Evolutionary conservation across 2,113 vertebrate genomes (phyloP).

Genomic region (Dinomys branickii): DNA sequence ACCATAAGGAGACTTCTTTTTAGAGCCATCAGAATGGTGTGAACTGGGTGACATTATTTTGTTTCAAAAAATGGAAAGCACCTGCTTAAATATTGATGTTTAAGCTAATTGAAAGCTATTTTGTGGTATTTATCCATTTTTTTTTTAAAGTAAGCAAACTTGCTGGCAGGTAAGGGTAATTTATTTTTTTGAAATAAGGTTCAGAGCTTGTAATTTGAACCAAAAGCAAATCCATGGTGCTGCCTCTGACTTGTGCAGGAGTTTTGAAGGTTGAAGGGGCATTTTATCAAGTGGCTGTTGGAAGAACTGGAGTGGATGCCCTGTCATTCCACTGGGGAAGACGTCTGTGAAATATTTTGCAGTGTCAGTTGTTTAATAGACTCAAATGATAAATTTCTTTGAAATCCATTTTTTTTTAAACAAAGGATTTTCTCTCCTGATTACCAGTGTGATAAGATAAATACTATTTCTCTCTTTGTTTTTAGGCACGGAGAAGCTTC

Average conservation of each 20-base stretch:
- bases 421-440: not conserved
- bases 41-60: not conserved
- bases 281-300: not conserved
- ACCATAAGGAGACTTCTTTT: not conserved
- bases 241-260: not conserved
- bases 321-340: not conserved
- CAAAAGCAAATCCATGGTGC: constrained; percentile 1
- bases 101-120: constrained; percentile 41
- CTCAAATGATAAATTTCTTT: not conserved
- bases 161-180: too few species aligned
- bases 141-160: too few species aligned
- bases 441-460: not conserved
- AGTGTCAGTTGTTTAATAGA: not conserved
- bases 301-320: not conserved
- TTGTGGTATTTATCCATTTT: not conserved
- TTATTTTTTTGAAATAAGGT: not conserved
- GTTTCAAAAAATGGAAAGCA: not conserved
- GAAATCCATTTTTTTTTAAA: not conserved
- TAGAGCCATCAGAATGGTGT: not conserved
- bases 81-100: constrained; percentile 14
- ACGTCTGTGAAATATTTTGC: not conserved
- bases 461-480: not conserved
- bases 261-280: not conserved
- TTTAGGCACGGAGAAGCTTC: not conserved
- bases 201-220: constrained; percentile 24